Percentiles rank a stretch among this genome's conserved stretches.
Conservation (phyloP, 2,888 invertebrate genomes). For the Pocota personata region DNA sequence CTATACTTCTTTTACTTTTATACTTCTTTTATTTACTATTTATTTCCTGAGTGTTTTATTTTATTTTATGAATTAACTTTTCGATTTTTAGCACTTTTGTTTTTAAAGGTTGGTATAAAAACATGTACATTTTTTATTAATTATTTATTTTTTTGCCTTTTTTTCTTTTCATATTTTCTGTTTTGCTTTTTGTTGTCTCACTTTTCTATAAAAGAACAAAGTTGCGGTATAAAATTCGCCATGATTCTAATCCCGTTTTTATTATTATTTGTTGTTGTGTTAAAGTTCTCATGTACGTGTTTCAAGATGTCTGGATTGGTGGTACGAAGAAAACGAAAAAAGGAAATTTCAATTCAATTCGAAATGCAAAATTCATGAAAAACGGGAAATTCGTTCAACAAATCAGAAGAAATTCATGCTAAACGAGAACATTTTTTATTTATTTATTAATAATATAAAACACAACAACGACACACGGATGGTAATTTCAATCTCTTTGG, state of each 20-base stretch:
- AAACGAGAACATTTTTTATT: not conserved
- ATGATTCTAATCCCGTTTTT: constrained; percentile 13
- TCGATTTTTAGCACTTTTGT: constrained; percentile 25
- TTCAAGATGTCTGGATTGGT: constrained; percentile 23
- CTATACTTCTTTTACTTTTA: constrained; percentile 13
- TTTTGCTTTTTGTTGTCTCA: constrained; percentile 19
- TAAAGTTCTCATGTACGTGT: not conserved
- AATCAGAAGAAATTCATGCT: constrained; percentile 20
- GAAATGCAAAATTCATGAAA: constrained; percentile 33
- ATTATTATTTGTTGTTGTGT: constrained; percentile 9
- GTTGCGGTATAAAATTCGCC: constrained; percentile 23
- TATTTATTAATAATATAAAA: constrained; percentile 2
- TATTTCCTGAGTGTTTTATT: not conserved
- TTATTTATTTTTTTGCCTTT: constrained; percentile 40
- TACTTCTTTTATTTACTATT: not conserved
- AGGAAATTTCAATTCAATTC: constrained; percentile 5
- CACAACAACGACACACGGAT: not conserved
- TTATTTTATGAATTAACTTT: not conserved
- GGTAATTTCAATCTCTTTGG: constrained; percentile 11
- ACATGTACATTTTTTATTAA: constrained; percentile 16
- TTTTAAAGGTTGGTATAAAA: not conserved
- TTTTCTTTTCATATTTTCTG: constrained; percentile 53
- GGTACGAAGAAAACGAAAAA: not conserved
- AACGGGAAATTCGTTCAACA: not conserved
- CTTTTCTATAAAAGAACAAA: not conserved